A percentile compares a stretch with the other conserved stretches of the same genome.
phyloP scores from a whole-genome alignment of 2,113 vertebrate genomes.

The Leiothrix lutea region DNA sequence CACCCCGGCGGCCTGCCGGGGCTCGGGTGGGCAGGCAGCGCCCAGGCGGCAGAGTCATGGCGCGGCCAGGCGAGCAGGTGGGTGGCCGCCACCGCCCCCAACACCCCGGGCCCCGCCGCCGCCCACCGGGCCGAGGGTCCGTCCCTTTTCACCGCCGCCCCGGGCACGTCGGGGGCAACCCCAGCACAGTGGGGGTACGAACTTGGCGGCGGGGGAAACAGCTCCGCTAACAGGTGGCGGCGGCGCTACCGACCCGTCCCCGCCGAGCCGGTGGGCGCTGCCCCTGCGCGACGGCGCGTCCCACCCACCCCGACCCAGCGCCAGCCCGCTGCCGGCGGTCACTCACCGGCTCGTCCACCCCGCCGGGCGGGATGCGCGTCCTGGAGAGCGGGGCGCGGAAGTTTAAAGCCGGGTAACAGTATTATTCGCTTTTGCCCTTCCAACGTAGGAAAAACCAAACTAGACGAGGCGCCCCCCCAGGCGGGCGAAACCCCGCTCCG shows the following conservation, averaged over 20 bases:
- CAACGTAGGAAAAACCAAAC: neutral
- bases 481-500: neutral
- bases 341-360: too few species aligned
- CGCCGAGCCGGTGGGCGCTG: too few species aligned
- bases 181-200: neutral
- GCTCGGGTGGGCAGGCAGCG: neutral
- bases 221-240: neutral
- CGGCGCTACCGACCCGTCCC: neutral
- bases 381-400: too few species aligned
- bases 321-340: too few species aligned
- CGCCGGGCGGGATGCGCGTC: too few species aligned
- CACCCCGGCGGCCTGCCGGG: neutral
- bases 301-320: too few species aligned
- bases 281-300: too few species aligned
- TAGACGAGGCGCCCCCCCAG: neutral
- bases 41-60: slow-evolving; percentile 39
- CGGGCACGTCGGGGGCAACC: neutral
- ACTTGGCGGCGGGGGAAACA: neutral
- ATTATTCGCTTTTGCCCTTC: neutral
- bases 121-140: neutral
- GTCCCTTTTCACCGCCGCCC: neutral
- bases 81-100: neutral
- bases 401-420: neutral
- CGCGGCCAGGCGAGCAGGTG: neutral
- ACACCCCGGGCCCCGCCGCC: neutral